Conservation (phyloP, 2,888 invertebrate species). For the Trichopria drosophilae region DNA sequence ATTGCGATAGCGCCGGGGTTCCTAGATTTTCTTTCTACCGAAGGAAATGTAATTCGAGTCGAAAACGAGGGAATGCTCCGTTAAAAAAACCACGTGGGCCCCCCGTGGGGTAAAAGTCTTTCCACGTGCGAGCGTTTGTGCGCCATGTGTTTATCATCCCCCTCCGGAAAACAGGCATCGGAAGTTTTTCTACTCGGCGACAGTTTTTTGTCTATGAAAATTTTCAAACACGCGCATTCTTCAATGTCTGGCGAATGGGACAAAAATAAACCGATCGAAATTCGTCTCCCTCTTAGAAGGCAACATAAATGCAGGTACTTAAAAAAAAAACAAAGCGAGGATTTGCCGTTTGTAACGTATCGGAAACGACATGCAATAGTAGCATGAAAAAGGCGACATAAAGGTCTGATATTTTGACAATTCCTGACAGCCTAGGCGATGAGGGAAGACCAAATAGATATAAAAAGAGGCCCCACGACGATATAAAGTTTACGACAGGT, state of each 20-base stretch:
- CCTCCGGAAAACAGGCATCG: slow-evolving; percentile 26
- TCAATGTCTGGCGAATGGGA: no score
- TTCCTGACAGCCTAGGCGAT: slow-evolving; percentile 36
- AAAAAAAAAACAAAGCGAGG: slow-evolving; percentile 40
- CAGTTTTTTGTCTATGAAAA: no score
- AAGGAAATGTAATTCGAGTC: slow-evolving; percentile 45
- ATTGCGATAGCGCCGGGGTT: slow-evolving; percentile 9
- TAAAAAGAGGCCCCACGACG: slow-evolving; percentile 28
- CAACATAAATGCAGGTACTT: no score
- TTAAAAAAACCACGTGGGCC: slow-evolving; percentile 49
- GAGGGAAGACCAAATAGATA: slow-evolving; percentile 18
- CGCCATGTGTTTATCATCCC: slow-evolving; percentile 51
- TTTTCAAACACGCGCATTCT: no score
- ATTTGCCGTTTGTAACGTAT: slow-evolving; percentile 48
- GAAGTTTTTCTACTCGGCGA: not conserved
- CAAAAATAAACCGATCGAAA: no score
- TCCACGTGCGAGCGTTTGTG: slow-evolving; percentile 48
- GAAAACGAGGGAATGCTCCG: slow-evolving; percentile 34
- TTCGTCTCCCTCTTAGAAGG: no score
- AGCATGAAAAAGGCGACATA: slow-evolving; percentile 52
- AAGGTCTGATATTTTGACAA: slow-evolving; percentile 58
- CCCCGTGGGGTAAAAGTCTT: slow-evolving; percentile 54
- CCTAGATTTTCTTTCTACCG: slow-evolving; percentile 17
- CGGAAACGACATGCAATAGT: slow-evolving; percentile 41
- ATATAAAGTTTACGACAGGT: slow-evolving; percentile 54